phyloP scores from a whole-genome alignment of 2,797 vertebrate genomes.

The Myotis findleyi region DNA sequence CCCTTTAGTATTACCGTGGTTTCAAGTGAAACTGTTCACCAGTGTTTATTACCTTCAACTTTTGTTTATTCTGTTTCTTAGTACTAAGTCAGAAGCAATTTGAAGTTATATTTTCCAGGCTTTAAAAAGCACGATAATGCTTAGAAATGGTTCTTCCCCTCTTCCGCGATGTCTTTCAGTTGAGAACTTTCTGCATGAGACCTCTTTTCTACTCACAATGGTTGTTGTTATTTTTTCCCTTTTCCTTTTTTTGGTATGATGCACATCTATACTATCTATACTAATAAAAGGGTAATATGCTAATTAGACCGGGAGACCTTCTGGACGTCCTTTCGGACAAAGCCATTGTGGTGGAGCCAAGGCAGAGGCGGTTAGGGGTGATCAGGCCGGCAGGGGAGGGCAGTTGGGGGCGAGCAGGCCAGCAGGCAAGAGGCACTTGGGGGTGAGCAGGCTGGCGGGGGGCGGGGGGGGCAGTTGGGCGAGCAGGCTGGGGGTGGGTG shows the following conservation, averaged over 20 bases:
- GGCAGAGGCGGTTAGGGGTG: too few species aligned
- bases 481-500: too few species aligned
- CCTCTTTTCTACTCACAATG: background rate
- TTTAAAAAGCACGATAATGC: conserved; percentile 20
- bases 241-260: background rate
- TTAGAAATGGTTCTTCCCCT: conserved; percentile 20
- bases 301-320: too few species aligned
- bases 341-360: too few species aligned
- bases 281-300: too few species aligned
- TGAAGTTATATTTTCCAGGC: conserved; percentile 14
- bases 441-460: too few species aligned
- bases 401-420: too few species aligned
- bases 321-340: too few species aligned
- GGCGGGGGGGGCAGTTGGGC: too few species aligned
- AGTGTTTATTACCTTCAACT: background rate
- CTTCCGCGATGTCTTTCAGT: background rate
- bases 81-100: conserved; percentile 8
- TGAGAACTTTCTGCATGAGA: background rate
- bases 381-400: too few species aligned
- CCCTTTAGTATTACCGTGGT: background rate
- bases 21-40: background rate
- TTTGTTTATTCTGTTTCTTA: conserved; percentile 18
- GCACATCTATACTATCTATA: background rate
- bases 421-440: too few species aligned
- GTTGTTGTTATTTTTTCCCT: background rate